phyloP scores from a whole-genome alignment of 2,113 vertebrate genomes.

The Micronycteris hirsuta region DNA sequence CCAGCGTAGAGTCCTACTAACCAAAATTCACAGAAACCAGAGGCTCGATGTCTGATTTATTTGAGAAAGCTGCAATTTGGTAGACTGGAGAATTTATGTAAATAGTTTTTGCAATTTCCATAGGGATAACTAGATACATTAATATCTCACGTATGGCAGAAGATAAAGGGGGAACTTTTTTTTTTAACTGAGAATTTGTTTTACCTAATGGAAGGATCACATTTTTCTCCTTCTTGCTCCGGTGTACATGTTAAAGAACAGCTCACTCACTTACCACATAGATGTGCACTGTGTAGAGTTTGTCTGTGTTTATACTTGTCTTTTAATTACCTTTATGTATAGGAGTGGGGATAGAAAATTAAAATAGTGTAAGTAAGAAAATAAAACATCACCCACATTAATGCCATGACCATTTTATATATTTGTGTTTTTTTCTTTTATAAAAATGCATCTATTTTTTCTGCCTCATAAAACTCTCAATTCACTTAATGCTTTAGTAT shows the following conservation, averaged over 20 bases:
- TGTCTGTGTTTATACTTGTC: background rate
- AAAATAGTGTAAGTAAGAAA: background rate
- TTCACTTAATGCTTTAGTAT: background rate
- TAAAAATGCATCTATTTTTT: background rate
- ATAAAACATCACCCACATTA: background rate
- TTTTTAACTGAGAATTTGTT: conserved; percentile 34
- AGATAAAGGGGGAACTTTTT: conserved; percentile 34
- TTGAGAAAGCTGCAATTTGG: conserved; percentile 42
- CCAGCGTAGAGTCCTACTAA: conserved; percentile 28
- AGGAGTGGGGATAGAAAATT: background rate
- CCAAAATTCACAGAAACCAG: conserved; percentile 56
- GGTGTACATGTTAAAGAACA: background rate
- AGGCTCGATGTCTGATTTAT: conserved; percentile 54
- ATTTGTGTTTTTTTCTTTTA: background rate
- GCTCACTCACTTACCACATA: background rate
- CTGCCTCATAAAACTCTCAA: background rate
- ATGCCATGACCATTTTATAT: background rate
- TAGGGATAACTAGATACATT: background rate
- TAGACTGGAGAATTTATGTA: conserved; percentile 53
- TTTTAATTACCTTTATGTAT: conserved; percentile 20
- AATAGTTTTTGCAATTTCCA: conserved; percentile 59
- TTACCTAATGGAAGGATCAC: conserved; percentile 17
- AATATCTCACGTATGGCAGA: conserved; percentile 32
- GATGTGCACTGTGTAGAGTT: background rate
- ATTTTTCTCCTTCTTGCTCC: background rate